Conservation (phyloP, 2,797 vertebrate genomes). For the Selene dorsalis region DNA sequence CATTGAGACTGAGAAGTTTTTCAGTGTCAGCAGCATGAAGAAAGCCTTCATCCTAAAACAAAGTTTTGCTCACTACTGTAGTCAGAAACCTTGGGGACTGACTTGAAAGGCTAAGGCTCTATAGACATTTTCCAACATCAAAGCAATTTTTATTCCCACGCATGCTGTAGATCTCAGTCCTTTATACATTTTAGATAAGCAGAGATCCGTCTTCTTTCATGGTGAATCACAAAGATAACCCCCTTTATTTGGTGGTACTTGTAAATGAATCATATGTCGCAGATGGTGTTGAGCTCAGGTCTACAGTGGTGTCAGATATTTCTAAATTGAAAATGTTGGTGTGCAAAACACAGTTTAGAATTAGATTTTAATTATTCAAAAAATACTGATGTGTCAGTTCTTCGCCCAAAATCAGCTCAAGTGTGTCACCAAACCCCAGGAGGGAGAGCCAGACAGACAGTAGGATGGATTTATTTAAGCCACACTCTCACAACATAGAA, state of each 20-base stretch:
- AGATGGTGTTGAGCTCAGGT: slow-evolving; percentile 52
- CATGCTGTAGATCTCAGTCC: slow-evolving; percentile 66
- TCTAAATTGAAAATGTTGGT: slow-evolving; percentile 34
- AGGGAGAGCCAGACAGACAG: slow-evolving; percentile 7
- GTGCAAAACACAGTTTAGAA: slow-evolving; percentile 50
- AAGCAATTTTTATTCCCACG: slow-evolving; percentile 73
- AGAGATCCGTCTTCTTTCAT: slow-evolving; percentile 64
- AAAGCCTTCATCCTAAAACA: slow-evolving; percentile 65
- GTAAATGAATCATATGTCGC: slow-evolving; percentile 58
- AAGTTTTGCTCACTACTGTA: slow-evolving; percentile 59
- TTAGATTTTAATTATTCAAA: slow-evolving; percentile 57
- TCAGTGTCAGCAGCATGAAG: slow-evolving; percentile 46
- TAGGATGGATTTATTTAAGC: slow-evolving; percentile 33
- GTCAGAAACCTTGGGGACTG: slow-evolving; percentile 65
- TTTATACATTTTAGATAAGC: slow-evolving; percentile 78
- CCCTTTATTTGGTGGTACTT: slow-evolving; percentile 48
- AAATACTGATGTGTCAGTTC: slow-evolving; percentile 34
- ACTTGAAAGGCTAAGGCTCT: slow-evolving; percentile 75
- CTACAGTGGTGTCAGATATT: slow-evolving; percentile 26
- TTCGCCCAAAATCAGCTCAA: slow-evolving; percentile 27
- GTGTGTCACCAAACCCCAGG: slow-evolving; percentile 35
- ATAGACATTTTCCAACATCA: slow-evolving; percentile 71
- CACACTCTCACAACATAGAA: slow-evolving; percentile 26
- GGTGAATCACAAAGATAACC: slow-evolving; percentile 64
- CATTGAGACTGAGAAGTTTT: slow-evolving; percentile 17